A percentile compares a stretch with the other conserved stretches of the same genome.
Conservation (phyloP, 1,140 invertebrate species). For the Halyomorpha halys region DNA sequence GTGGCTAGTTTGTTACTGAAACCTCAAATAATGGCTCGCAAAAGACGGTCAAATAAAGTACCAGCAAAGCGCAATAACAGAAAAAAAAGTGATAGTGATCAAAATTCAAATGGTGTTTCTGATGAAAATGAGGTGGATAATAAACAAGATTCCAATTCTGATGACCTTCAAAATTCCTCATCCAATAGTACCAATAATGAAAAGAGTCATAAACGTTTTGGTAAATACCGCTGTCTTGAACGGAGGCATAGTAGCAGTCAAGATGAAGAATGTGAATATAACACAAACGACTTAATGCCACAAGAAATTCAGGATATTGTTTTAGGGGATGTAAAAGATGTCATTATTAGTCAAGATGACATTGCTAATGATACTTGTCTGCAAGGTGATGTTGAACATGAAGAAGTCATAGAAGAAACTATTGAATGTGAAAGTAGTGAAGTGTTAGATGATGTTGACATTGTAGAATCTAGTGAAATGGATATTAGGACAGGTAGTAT, state of each 20-base stretch:
- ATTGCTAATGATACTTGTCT: slow-evolving; percentile 16
- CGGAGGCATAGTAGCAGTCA: slow-evolving; percentile 10
- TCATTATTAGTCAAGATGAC: slow-evolving; percentile 15
- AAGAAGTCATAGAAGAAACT: slow-evolving; percentile 17
- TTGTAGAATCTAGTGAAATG: slow-evolving; percentile 19
- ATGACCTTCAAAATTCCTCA: not conserved
- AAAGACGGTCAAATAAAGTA: not conserved
- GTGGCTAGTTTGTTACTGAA: not conserved
- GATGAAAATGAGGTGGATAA: slow-evolving; percentile 2
- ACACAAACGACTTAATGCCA: slow-evolving; percentile 21
- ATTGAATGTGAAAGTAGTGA: slow-evolving; percentile 23
- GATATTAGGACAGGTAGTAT: not conserved
- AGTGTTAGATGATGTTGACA: slow-evolving; percentile 13
- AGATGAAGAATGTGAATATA: slow-evolving; percentile 15
- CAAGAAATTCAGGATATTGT: slow-evolving; percentile 28
- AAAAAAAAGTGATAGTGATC: slow-evolving; percentile 12
- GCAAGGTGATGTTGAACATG: slow-evolving; percentile 13
- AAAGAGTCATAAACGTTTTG: slow-evolving; percentile 14
- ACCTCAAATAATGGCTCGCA: not conserved
- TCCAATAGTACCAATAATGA: not conserved
- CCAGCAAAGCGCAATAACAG: slow-evolving; percentile 10
- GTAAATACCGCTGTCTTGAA: slow-evolving; percentile 3
- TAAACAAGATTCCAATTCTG: slow-evolving; percentile 1
- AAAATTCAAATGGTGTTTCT: slow-evolving; percentile 14
- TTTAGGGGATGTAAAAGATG: slow-evolving; percentile 23